Conservation (phyloP, 2,888 invertebrate genomes). For the Hemaris fuciformis region DNA sequence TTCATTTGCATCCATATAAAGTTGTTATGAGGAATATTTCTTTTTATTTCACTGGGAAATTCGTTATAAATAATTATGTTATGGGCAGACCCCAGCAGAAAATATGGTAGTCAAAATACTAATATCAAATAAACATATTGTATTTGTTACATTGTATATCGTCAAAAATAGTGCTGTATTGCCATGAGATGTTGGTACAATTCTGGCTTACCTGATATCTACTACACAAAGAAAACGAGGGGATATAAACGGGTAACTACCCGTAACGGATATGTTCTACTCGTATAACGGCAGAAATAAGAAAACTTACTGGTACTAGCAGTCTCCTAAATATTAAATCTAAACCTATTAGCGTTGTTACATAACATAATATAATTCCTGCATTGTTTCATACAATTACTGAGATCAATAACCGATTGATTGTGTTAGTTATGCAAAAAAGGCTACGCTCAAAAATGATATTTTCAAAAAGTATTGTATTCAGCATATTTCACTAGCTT, state of each 20-base stretch:
- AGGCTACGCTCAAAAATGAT: neutral
- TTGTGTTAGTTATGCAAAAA: slow-evolving; percentile 2
- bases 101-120: neutral
- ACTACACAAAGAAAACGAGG: neutral
- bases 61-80: too few relatives aligned
- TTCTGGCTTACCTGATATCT: neutral
- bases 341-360: slow-evolving; percentile 18
- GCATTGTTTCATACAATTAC: slow-evolving; percentile 17
- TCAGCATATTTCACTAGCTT: neutral
- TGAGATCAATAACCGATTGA: slow-evolving; percentile 43
- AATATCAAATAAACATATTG: neutral
- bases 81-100: neutral
- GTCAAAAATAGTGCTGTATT: neutral
- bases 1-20: too few relatives aligned
- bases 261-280: neutral
- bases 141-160: neutral
- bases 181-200: neutral
- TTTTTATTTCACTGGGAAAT: too few relatives aligned
- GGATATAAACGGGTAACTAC: neutral
- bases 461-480: neutral
- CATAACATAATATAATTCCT: neutral
- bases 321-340: slow-evolving; percentile 24
- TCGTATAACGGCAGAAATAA: neutral
- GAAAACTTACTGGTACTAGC: slow-evolving; percentile 8
- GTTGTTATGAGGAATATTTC: too few relatives aligned